Evolutionary conservation across 2,888 invertebrate species (phyloP).

Genomic region (Leptinotarsa tumamoca): DNA sequence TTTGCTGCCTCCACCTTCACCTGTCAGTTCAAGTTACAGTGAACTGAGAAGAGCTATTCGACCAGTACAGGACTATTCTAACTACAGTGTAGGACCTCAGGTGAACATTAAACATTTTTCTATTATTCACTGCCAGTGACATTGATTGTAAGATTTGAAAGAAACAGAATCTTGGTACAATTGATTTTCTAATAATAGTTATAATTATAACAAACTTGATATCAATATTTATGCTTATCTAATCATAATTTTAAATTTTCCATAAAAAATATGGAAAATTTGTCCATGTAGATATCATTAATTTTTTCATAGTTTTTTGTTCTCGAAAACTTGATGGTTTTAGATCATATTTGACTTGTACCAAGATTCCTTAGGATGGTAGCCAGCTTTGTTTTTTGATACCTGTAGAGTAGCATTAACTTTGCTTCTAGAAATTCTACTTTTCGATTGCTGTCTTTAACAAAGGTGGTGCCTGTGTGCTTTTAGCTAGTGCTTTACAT

Average conservation of each 20-base stretch:
- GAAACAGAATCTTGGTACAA: background rate
- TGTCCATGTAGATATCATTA: background rate
- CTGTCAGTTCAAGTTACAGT: constrained; percentile 91
- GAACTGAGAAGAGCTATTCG: constrained; percentile 86
- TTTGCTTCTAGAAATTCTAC: no score
- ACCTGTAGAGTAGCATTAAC: no score
- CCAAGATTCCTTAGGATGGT: background rate
- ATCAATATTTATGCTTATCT: no score
- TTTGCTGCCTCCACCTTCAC: constrained; percentile 85
- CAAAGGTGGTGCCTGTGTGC: constrained; percentile 10
- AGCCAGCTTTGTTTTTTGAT: constrained; percentile 2
- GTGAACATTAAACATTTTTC: constrained; percentile 50
- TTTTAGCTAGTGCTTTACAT: background rate
- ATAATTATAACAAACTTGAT: background rate
- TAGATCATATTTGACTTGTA: background rate
- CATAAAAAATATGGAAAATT: no score
- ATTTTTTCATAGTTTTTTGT: background rate
- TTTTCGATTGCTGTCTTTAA: background rate
- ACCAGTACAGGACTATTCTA: constrained; percentile 68
- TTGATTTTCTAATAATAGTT: background rate
- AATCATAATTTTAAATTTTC: no score
- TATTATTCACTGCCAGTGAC: background rate
- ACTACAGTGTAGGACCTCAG: constrained; percentile 80
- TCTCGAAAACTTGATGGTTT: background rate
- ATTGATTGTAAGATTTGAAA: background rate